Base-by-base conservation (phyloP, 2,113 vertebrate genomes). In the Rhinopithecus roxellana region DNA sequence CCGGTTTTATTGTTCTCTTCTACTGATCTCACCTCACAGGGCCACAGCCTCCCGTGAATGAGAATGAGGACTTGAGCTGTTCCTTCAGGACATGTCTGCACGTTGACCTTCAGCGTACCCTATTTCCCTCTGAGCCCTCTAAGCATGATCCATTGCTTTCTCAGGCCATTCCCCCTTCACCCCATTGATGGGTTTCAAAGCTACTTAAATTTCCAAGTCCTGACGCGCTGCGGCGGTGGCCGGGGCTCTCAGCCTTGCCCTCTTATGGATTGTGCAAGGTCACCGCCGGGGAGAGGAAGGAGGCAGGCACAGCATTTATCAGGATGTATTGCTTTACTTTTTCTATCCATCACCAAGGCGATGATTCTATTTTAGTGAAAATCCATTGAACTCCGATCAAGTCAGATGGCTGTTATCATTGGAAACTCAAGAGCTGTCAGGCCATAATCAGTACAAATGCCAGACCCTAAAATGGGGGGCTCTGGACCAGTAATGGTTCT, bases 401-500 rank as follows among this genome's bases (percentile, higher is more conserved):
- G 98, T 99, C 99, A 98, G 98, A 99, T 99, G 99, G 99, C 99
- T 99, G 99, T 99, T 99, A 99, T 99, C 99, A 99, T 98, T 99
- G 98, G 98, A 98, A 98, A 99, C 98, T 98, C 98, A 98, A 98
- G 98, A 98, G 98, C 98, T 99, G 99, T 99, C 99, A 98, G 96
- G 94, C 98, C 97, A 96, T 99, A 99, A 99, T 99, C 98, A 89
- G 98, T 98, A 99, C 98, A 99, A 99, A 99, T 99, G 98, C 97
- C 52, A 93, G 98, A 98, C 97, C 97, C 98, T 48, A 72, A 97
- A 98, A 98, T 86, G 96, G 95, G 97, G 98, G 98, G 97, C 98
- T 98, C 80, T 6, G 90, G 98, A 97, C 98, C 94, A 92, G 92
- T 92, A 96, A 92, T 95, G 97, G 97, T 90, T 98, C 98, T 98